Percentiles rank a stretch among this genome's conserved stretches.
These are phyloP conservation scores for Podilymbus podiceps DNA, from an alignment of 2,113 vertebrate genomes.

Conservation along the genomic window DNA sequence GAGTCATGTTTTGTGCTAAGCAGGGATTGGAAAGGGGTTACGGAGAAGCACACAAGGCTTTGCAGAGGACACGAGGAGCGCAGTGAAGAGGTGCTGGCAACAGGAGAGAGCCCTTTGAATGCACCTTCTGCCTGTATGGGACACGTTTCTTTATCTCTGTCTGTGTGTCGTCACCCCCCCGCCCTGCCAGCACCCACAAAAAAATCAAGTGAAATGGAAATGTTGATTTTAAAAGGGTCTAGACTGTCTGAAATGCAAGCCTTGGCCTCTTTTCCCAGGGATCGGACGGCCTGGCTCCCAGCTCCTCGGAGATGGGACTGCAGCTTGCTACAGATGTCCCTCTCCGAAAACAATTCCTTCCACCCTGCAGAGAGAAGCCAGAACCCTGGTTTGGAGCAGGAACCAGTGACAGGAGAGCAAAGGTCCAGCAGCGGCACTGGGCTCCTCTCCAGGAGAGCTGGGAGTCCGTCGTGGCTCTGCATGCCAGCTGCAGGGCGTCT, in stretches of 20 bases:
- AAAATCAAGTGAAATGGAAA: neutral
- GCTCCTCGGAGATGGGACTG: neutral
- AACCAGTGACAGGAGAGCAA: neutral
- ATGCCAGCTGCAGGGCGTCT: neutral
- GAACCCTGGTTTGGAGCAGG: neutral
- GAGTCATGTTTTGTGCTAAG: neutral
- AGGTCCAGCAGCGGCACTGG: rapidly evolving
- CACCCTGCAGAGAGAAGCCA: neutral
- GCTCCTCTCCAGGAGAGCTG: neutral
- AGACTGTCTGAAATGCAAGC: neutral
- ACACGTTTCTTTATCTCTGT: neutral
- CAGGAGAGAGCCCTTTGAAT: neutral
- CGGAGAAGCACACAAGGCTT: neutral
- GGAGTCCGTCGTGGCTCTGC: neutral
- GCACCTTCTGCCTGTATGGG: neutral
- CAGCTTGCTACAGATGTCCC: neutral
- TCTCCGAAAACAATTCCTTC: neutral
- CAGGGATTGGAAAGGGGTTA: neutral
- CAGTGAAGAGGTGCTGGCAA: neutral
- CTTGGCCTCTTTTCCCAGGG: neutral
- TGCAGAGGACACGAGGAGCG: neutral
- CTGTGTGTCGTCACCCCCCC: too few species aligned
- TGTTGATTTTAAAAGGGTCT: neutral
- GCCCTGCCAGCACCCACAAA: neutral
- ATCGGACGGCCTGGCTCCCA: neutral